These are phyloP conservation scores for Tympanuchus pallidicinctus DNA, from an alignment of 2,113 vertebrate genomes.

Conservation along the genomic window DNA sequence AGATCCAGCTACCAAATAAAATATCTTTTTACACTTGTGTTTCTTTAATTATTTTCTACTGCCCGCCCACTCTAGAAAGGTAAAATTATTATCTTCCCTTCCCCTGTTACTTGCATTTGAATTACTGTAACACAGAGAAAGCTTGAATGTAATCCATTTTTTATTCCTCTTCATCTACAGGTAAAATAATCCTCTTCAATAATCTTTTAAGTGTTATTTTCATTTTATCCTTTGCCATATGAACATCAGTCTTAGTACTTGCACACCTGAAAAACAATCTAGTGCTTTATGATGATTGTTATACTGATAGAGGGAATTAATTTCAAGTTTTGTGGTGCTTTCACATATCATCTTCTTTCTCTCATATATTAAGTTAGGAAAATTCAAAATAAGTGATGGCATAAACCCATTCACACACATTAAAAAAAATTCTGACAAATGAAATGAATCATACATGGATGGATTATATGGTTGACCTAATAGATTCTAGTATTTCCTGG, in stretches of 20 bases:
- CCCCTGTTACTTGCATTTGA: background rate
- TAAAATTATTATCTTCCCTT: background rate
- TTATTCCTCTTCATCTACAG: background rate
- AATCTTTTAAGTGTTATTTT: background rate
- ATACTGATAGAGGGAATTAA: background rate
- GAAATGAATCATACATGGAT: background rate
- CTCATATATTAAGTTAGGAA: background rate
- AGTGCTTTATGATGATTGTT: background rate
- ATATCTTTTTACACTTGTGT: background rate
- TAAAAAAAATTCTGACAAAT: background rate
- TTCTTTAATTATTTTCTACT: background rate
- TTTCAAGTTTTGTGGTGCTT: background rate
- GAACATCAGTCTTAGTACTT: background rate
- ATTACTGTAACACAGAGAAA: background rate
- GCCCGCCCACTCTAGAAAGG: background rate
- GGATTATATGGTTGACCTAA: background rate
- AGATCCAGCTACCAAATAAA: background rate
- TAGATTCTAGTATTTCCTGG: background rate
- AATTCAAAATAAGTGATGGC: background rate
- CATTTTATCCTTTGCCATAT: background rate
- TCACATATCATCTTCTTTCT: background rate
- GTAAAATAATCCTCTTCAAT: background rate
- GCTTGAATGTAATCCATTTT: background rate
- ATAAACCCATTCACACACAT: background rate
- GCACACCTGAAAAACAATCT: background rate